These are phyloP conservation scores for Peromyscus maniculatus DNA, from an alignment of 2,113 vertebrate genomes.

Conservation along the genomic window DNA sequence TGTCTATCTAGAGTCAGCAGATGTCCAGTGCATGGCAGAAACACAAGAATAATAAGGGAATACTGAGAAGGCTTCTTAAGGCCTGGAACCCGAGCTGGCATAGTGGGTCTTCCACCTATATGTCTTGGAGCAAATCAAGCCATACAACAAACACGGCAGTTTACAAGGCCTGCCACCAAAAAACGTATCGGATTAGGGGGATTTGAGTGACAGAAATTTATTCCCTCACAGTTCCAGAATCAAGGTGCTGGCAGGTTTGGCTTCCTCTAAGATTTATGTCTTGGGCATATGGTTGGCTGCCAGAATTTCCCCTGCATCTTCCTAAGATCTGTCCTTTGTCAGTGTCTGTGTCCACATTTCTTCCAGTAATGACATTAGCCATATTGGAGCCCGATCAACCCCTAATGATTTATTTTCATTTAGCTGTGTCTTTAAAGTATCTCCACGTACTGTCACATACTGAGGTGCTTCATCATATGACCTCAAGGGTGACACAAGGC, in stretches of 20 bases:
- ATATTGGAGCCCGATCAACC: background rate
- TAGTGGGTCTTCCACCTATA: background rate
- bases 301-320: background rate
- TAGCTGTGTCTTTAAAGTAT: background rate
- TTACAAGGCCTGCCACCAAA: background rate
- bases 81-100: background rate
- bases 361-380: background rate
- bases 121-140: background rate
- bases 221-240: background rate
- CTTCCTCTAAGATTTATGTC: background rate
- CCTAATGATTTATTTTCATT: slow-evolving; percentile 9
- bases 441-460: background rate
- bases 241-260: background rate
- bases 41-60: background rate
- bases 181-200: background rate
- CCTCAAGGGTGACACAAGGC: background rate
- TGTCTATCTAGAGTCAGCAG: background rate
- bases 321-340: background rate
- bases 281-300: background rate
- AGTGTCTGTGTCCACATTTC: background rate
- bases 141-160: background rate
- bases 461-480: background rate
- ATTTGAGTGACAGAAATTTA: background rate
- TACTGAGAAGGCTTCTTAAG: background rate
- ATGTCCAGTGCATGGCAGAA: background rate